Conservation (phyloP, 2,113 vertebrate species). For the Collichthys lucidus region DNA sequence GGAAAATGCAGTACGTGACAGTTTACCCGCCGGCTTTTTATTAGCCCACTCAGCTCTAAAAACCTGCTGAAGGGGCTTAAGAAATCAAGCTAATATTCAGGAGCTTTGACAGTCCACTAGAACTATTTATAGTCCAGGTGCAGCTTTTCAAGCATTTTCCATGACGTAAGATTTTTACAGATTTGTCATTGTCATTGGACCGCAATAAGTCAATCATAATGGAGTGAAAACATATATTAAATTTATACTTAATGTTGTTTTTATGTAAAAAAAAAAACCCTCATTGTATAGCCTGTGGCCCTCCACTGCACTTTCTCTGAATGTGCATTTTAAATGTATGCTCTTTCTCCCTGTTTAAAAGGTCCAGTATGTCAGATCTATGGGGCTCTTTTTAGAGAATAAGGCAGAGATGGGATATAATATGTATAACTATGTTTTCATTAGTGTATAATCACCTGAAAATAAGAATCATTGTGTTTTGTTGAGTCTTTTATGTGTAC, state of each 20-base stretch:
- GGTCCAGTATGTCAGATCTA: too few relatives aligned
- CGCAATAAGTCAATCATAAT: slow-evolving; percentile 3
- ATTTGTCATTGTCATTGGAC: slow-evolving; percentile 19
- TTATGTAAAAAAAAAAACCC: too few relatives aligned
- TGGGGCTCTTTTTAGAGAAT: too few relatives aligned
- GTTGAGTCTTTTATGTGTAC: too few relatives aligned
- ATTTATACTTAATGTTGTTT: slow-evolving; percentile 5
- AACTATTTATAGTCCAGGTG: neutral
- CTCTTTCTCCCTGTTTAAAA: neutral
- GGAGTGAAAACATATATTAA: neutral
- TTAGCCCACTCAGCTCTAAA: neutral
- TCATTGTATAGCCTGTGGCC: neutral
- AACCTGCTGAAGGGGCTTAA: neutral
- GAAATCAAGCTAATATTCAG: slow-evolving; percentile 7
- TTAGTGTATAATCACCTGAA: too few relatives aligned
- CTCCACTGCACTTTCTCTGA: neutral
- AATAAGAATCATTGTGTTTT: too few relatives aligned
- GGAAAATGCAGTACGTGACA: neutral
- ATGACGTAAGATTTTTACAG: slow-evolving; percentile 1
- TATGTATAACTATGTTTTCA: too few relatives aligned
- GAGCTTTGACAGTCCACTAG: neutral
- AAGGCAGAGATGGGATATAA: too few relatives aligned
- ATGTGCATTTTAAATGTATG: neutral
- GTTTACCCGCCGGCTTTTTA: neutral
- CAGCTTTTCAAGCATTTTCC: slow-evolving; percentile 18